Evolutionary conservation across 1,140 invertebrate species (phyloP).

Genomic region (Drosophila pseudoobscura): DNA sequence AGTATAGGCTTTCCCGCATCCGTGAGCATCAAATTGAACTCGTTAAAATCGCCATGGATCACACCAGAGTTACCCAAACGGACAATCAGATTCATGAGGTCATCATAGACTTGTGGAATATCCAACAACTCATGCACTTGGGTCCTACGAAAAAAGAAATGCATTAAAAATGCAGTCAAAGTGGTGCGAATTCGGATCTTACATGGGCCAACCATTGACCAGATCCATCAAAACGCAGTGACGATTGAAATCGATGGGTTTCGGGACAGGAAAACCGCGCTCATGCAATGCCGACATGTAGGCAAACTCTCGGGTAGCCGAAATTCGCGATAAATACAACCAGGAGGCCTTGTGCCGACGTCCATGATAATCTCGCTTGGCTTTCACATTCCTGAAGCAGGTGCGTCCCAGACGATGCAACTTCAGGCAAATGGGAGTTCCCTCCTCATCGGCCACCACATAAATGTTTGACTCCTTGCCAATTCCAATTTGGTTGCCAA

Average conservation of each 20-base stretch:
- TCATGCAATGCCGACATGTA: conserved; percentile 98
- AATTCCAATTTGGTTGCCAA: conserved; percentile 99
- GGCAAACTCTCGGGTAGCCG: conserved; percentile 98
- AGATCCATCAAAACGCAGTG: conserved; percentile 99
- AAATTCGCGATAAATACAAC: conserved; percentile 98
- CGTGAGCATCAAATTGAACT: conserved; percentile 98
- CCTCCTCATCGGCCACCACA: conserved; percentile 91
- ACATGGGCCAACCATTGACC: conserved; percentile 90
- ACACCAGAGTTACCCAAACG: conserved; percentile 96
- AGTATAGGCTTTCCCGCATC: conserved; percentile 92
- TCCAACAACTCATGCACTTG: conserved; percentile 92
- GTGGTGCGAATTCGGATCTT: conserved; percentile 71
- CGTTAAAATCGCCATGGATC: conserved; percentile 99
- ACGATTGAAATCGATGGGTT: conserved; percentile 96
- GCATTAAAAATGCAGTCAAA: not conserved
- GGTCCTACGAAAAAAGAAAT: conserved; percentile 85
- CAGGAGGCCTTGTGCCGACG: conserved; percentile 95
- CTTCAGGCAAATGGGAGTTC: conserved; percentile 92
- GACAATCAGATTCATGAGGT: conserved; percentile 97
- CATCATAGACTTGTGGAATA: conserved; percentile 93
- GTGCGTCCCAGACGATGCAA: conserved; percentile 96
- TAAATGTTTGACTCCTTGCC: conserved; percentile 99
- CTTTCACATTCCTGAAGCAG: conserved; percentile 98
- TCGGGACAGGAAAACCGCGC: conserved; percentile 96
- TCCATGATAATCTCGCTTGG: conserved; percentile 98